Base-by-base conservation (phyloP, 2,888 invertebrate genomes). In the Argynnis bischoffii region DNA sequence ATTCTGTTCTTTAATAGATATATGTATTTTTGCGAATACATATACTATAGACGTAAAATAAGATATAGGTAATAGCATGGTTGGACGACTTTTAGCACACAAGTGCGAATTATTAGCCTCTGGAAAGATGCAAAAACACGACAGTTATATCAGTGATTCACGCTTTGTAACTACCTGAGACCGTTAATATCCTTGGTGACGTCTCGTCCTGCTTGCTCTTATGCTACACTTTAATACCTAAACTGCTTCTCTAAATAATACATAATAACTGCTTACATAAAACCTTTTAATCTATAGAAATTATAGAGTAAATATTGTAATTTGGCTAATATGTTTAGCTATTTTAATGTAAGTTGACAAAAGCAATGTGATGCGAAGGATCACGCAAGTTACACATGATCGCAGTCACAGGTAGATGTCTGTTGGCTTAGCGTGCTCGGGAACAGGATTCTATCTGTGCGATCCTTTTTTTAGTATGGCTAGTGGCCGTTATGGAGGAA, bases 91-190 rank as follows among this genome's bases (percentile, higher is more conserved):
- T 85, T 90, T 90, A 88, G 86, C 89, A 83, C 78, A 74, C 79
- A 73, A 79, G 81, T 79, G 85, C 81, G 84, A 89, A 82, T 81
- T 86, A 89, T 89, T 81, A 85, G 76, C 83, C 81, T 78, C 74
- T 78, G 82, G 84, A 85, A 87, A 85, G 80, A 84, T 74, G 79
- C 78, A 83, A 87, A 86, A 89, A 87, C 83, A 83, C 71, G 83
- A 91, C 91, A 90, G 92, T 91, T 91, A 90, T 82, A 85, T 83
- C 78, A 81, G 80, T 91, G 90, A 91, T 84, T 92, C 89, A 90
- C 86, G 79, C 77, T 79, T 73, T 70, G 79, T 81, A 78, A 79
- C 84, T 84, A 85, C 82, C 83, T 81, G 75, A 78, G 78, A 90
- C 91, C 91, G 91, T 90, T 90, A 89, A 82, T 79, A 77, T 79